Conservation (phyloP, 2,797 vertebrate genomes). For the Delichon dasypus region DNA sequence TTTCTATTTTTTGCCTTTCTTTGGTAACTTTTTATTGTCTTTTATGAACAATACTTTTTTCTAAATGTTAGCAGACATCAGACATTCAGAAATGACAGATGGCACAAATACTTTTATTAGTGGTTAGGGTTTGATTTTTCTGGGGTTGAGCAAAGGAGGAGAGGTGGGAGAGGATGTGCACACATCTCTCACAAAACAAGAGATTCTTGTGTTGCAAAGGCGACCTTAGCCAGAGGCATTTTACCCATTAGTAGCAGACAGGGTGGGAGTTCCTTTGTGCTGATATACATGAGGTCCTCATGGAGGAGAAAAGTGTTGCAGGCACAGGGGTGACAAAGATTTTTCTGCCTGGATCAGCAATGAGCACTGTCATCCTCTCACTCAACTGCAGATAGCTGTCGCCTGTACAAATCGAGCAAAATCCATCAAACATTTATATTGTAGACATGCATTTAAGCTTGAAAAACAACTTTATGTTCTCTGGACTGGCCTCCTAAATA, state of each 20-base stretch:
- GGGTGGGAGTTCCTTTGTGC: background rate
- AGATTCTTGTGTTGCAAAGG: background rate
- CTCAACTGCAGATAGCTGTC: background rate
- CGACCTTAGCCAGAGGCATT: background rate
- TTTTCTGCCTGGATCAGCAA: background rate
- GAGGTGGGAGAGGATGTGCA: fast-evolving
- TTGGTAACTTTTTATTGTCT: background rate
- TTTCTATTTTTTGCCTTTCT: too few relatives aligned
- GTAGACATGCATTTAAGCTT: background rate
- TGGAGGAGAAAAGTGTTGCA: background rate
- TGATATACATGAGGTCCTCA: background rate
- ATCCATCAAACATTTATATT: background rate
- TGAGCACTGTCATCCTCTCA: background rate
- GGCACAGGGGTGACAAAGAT: background rate
- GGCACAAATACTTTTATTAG: too few relatives aligned
- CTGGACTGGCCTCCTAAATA: background rate
- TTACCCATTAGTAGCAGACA: background rate
- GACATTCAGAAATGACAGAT: background rate
- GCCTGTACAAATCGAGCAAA: background rate
- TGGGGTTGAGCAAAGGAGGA: fast-evolving
- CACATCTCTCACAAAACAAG: background rate
- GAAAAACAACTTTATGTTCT: background rate
- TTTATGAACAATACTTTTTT: too few relatives aligned
- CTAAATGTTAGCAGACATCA: background rate
- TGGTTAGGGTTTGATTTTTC: background rate